Conservation (phyloP, 2,113 vertebrate genomes). For the Glareola pratincola region DNA sequence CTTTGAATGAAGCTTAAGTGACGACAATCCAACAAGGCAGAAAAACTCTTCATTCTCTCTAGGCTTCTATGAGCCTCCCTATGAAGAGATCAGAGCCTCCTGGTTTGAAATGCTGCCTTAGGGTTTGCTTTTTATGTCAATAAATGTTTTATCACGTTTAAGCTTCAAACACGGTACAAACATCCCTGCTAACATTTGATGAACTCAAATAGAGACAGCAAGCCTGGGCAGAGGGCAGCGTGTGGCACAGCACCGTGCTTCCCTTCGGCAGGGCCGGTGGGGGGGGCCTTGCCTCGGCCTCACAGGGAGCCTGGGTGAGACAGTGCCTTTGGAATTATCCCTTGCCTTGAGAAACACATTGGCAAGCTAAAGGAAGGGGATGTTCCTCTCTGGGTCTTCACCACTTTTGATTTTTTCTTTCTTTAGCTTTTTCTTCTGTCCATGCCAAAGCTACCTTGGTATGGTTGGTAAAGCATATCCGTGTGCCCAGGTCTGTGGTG, state of each 20-base stretch:
- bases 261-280: background rate
- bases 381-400: background rate
- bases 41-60: constrained; percentile 39
- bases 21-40: constrained; percentile 36
- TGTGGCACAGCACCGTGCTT: background rate
- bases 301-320: fast-evolving
- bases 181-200: constrained; percentile 40
- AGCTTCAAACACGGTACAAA: constrained; percentile 19
- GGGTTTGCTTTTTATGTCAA: constrained; percentile 62
- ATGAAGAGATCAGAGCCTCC: constrained; percentile 51
- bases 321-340: background rate
- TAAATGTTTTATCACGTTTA: constrained; percentile 65
- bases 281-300: background rate
- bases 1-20: constrained; percentile 27
- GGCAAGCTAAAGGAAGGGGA: background rate
- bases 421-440: background rate
- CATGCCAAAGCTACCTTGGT: background rate
- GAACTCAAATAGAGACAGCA: background rate
- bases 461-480: background rate
- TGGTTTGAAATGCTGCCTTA: constrained; percentile 51
- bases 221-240: background rate
- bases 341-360: background rate
- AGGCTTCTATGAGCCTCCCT: constrained; percentile 43
- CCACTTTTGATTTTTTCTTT: background rate
- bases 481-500: background rate